Evolutionary conservation across 2,888 invertebrate species (phyloP).

Genomic region (Didymodactylos carnosus): DNA sequence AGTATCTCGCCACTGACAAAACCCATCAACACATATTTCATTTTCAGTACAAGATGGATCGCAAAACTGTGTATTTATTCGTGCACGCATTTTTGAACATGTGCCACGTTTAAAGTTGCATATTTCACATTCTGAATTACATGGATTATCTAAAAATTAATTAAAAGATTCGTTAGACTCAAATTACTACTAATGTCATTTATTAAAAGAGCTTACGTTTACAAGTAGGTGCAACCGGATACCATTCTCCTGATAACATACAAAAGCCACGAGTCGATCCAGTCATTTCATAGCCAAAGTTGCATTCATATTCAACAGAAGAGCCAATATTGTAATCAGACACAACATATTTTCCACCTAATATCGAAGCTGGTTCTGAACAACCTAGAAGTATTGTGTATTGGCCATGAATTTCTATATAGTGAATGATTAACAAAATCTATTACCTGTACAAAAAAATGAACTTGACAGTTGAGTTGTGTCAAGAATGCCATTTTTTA

Average conservation of each 20-base stretch:
- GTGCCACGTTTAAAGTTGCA: neutral
- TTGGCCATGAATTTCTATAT: neutral
- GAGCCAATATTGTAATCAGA: neutral
- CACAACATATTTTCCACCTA: neutral
- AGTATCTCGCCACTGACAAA: neutral
- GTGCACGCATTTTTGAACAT: neutral
- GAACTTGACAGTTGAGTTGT: neutral
- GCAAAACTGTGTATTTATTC: neutral
- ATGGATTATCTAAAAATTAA: conserved; percentile 2
- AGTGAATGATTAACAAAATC: neutral
- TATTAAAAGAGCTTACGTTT: neutral
- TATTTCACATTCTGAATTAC: neutral
- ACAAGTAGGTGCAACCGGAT: neutral
- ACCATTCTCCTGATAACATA: neutral
- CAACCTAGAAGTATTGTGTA: neutral
- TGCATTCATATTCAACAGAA: neutral
- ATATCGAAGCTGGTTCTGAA: neutral
- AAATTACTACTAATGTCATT: no score
- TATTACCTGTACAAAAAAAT: neutral
- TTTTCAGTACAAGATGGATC: neutral
- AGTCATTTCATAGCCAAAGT: neutral
- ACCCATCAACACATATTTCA: neutral
- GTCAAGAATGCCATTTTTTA: neutral
- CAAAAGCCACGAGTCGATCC: neutral
- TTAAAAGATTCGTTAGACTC: no score